Percentiles rank a stretch among this genome's conserved stretches.
These are phyloP conservation scores for Argyresthia albistria DNA, from an alignment of 2,888 invertebrate species.

Conservation along the genomic window DNA sequence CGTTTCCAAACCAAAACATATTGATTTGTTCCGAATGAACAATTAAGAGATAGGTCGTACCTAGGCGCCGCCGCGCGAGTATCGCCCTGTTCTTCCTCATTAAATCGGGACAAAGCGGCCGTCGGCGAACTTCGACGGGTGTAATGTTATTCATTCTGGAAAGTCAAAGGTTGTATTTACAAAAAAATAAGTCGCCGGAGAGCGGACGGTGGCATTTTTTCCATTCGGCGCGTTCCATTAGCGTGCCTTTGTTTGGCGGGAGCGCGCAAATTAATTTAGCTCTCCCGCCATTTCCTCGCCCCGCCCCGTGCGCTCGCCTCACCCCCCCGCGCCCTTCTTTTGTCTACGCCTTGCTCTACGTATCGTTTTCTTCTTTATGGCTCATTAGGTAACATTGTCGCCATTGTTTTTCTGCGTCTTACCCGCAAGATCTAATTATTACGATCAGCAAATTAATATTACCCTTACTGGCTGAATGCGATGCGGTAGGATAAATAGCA, in stretches of 20 bases:
- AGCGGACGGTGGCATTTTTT: constrained; percentile 73
- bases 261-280: constrained; percentile 74
- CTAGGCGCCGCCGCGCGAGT: constrained; percentile 23
- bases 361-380: constrained; percentile 73
- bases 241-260: constrained; percentile 73
- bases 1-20: background rate
- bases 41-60: constrained; percentile 32
- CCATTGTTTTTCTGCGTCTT: constrained; percentile 66
- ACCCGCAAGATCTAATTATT: constrained; percentile 63
- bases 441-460: constrained; percentile 45
- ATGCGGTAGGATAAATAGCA: background rate
- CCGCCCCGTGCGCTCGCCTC: constrained; percentile 19
- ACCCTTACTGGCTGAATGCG: too few species aligned
- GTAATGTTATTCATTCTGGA: constrained; percentile 70
- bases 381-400: constrained; percentile 70
- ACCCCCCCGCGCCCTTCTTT: constrained; percentile 57
- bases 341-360: constrained; percentile 71
- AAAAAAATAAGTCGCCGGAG: constrained; percentile 65
- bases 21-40: constrained; percentile 43
- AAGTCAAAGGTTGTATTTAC: constrained; percentile 71
- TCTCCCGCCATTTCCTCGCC: constrained; percentile 67
- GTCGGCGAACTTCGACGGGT: constrained; percentile 54
- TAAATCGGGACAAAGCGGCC: constrained; percentile 58
- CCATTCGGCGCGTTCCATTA: constrained; percentile 73
- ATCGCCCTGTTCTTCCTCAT: constrained; percentile 55